phyloP scores from a whole-genome alignment of 2,888 invertebrate species.

The Synergus japonicus region DNA sequence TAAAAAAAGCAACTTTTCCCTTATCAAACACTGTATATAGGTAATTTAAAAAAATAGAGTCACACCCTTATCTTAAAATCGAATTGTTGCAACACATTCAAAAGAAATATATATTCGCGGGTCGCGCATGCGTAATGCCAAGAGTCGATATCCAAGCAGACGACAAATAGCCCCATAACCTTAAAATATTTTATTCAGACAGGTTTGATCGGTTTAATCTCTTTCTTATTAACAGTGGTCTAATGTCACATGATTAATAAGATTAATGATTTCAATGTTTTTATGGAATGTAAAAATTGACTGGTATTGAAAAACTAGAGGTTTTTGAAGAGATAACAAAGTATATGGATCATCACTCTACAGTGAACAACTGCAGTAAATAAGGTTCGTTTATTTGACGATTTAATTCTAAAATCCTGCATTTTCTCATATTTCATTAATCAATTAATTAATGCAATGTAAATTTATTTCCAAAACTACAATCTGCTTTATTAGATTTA shows the following conservation, averaged over 20 bases:
- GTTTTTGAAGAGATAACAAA: constrained; percentile 45
- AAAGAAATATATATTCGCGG: constrained; percentile 20
- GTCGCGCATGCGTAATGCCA: constrained; percentile 49
- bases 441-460: background rate
- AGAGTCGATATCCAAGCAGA: constrained; percentile 59
- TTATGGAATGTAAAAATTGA: background rate
- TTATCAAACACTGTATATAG: no score
- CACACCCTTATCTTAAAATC: background rate
- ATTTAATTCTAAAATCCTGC: background rate
- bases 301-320: constrained; percentile 42
- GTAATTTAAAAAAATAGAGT: background rate
- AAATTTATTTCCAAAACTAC: background rate
- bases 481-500: background rate
- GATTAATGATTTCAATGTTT: constrained; percentile 39
- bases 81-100: background rate
- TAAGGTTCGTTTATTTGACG: constrained; percentile 17
- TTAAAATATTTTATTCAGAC: constrained; percentile 48
- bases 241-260: constrained; percentile 33
- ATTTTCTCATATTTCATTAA: background rate
- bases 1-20: no score
- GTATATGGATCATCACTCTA: constrained; percentile 50
- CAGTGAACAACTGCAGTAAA: background rate
- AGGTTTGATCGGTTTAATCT: background rate
- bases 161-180: constrained; percentile 54
- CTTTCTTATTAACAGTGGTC: background rate